Conservation (phyloP, 2,797 vertebrate species). For the Phrynocephalus guinanensis region DNA sequence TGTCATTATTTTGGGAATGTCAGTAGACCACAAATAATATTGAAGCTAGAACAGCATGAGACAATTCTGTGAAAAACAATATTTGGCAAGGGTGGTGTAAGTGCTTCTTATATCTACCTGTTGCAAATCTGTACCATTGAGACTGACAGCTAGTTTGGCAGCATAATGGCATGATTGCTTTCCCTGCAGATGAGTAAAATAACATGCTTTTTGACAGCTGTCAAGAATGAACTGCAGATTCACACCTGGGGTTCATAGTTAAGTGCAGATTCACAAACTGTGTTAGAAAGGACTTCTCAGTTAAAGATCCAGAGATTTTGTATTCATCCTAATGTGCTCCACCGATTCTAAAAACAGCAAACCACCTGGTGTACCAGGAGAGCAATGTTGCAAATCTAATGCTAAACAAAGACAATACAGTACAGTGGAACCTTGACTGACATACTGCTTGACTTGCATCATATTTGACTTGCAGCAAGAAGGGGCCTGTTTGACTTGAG, state of each 20-base stretch:
- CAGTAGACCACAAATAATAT: background rate
- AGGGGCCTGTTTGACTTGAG: no score
- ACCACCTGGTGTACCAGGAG: background rate
- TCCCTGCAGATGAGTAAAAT: conserved; percentile 52
- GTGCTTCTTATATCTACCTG: conserved; percentile 20
- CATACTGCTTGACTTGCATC: no score
- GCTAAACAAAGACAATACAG: conserved; percentile 6
- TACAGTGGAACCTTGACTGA: no score
- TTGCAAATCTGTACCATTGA: conserved; percentile 38
- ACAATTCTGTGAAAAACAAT: conserved; percentile 36
- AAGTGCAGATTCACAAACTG: conserved; percentile 30
- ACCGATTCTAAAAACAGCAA: background rate
- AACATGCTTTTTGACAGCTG: conserved; percentile 22
- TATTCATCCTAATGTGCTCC: background rate
- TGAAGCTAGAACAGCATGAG: background rate
- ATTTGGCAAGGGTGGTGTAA: conserved; percentile 28
- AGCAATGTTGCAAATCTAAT: conserved; percentile 26
- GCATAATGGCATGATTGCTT: background rate
- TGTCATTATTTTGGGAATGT: background rate
- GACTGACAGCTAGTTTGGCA: background rate
- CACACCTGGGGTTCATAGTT: background rate
- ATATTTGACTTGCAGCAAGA: no score
- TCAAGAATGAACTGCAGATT: conserved; percentile 11
- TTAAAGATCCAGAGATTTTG: conserved; percentile 35
- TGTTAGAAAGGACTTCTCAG: conserved; percentile 36